Evolutionary conservation across 2,797 vertebrate genomes (phyloP).

Genomic region (Gymnoscopelus braueri): DNA sequence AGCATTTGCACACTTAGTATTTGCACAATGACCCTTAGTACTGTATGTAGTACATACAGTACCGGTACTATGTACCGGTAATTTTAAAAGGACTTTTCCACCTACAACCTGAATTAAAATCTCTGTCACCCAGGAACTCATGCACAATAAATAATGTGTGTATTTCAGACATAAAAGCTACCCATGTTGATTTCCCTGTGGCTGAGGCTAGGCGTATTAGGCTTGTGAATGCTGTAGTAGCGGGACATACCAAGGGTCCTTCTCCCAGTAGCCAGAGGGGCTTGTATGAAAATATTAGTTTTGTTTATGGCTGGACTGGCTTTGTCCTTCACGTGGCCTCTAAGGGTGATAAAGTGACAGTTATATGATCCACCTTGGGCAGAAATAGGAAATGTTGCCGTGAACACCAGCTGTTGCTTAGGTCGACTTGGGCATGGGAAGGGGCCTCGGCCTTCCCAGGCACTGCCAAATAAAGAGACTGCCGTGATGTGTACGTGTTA

Average conservation of each 20-base stretch:
- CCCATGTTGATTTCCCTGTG: too few species aligned
- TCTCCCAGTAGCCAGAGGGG: constrained; percentile 54
- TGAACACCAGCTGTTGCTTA: constrained; percentile 89
- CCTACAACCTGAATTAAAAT: background rate
- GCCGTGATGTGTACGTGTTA: constrained; percentile 60
- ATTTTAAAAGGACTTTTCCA: too few species aligned
- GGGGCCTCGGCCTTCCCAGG: constrained; percentile 78
- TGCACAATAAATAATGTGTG: constrained; percentile 3
- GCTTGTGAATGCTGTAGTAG: constrained; percentile 9
- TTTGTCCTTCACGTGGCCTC: constrained; percentile 95
- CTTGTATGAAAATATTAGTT: constrained; percentile 88
- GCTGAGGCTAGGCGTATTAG: constrained; percentile 5
- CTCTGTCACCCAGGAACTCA: background rate
- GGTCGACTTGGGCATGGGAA: constrained; percentile 70
- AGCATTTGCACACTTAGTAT: too few species aligned
- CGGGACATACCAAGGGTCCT: constrained; percentile 27
- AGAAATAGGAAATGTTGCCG: constrained; percentile 91
- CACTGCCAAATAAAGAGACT: constrained; percentile 84
- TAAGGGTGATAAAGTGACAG: constrained; percentile 94
- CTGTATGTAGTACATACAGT: too few species aligned
- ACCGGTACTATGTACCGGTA: too few species aligned
- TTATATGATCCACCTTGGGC: constrained; percentile 89
- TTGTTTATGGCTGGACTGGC: constrained; percentile 81
- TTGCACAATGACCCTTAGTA: too few species aligned
- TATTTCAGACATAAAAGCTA: too few species aligned